Conservation (phyloP, 2,113 vertebrate genomes). For the Menura novaehollandiae region DNA sequence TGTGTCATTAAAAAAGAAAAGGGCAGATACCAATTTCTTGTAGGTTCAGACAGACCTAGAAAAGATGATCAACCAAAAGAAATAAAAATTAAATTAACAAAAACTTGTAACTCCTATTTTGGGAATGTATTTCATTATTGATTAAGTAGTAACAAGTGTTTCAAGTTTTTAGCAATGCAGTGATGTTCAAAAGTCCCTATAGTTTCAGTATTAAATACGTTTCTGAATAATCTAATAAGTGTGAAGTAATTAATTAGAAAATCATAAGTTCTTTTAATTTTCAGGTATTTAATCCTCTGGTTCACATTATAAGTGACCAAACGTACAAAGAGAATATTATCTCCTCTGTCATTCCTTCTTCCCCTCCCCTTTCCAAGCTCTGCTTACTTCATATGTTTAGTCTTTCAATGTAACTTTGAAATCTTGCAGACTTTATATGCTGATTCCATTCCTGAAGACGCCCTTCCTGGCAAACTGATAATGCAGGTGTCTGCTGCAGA, state of each 20-base stretch:
- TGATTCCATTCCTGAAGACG: slow-evolving; percentile 88
- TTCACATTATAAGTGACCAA: neutral
- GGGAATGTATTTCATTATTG: neutral
- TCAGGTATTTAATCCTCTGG: neutral
- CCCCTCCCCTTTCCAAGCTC: neutral
- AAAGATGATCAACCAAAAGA: neutral
- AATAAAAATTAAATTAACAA: neutral
- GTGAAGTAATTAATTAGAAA: neutral
- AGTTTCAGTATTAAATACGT: neutral
- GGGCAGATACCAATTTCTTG: neutral
- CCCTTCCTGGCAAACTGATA: slow-evolving; percentile 83
- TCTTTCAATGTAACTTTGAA: neutral
- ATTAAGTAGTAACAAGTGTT: neutral
- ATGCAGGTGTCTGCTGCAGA: slow-evolving; percentile 90
- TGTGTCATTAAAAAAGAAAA: neutral
- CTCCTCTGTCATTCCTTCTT: neutral
- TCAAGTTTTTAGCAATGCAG: neutral
- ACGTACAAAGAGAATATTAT: neutral
- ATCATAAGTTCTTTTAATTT: neutral
- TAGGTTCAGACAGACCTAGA: neutral
- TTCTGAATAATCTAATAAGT: neutral
- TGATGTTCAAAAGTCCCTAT: neutral
- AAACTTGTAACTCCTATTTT: neutral
- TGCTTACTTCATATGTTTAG: neutral
- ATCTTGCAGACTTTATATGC: slow-evolving; percentile 80